These are phyloP conservation scores for Naso thynnoides DNA, from an alignment of 2,797 vertebrate genomes.

Conservation along the genomic window DNA sequence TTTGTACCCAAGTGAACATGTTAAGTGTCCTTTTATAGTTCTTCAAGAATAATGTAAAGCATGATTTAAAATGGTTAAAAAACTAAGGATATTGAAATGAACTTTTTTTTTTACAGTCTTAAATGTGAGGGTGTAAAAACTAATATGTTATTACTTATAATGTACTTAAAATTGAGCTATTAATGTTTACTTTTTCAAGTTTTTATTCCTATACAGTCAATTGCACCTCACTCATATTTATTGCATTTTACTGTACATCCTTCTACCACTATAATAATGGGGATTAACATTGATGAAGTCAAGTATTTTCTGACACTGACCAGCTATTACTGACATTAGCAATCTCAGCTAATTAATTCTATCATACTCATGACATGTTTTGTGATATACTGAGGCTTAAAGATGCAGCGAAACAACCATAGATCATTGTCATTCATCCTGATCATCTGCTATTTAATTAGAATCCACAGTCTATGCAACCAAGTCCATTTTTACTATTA, in stretches of 20 bases:
- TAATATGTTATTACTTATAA: not conserved
- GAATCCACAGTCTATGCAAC: constrained; percentile 1
- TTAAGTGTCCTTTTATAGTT: constrained; percentile 23
- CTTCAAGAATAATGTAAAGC: constrained; percentile 36
- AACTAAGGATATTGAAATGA: not conserved
- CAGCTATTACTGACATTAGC: constrained; percentile 17
- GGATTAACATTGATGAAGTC: constrained; percentile 24
- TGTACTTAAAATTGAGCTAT: not conserved
- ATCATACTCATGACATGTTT: constrained; percentile 46
- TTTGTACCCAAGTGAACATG: constrained; percentile 44
- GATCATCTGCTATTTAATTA: constrained; percentile 51
- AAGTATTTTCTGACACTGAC: constrained; percentile 28
- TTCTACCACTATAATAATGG: constrained; percentile 3
- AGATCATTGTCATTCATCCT: constrained; percentile 41
- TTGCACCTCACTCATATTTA: not conserved
- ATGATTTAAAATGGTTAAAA: constrained; percentile 4
- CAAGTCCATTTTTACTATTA: constrained; percentile 23
- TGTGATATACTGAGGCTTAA: constrained; percentile 30
- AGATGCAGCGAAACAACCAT: constrained; percentile 34
- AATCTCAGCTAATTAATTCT: constrained; percentile 41
- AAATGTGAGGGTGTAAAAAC: not conserved
- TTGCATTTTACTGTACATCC: not conserved
- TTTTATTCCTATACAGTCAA: not conserved
- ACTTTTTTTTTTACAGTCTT: not conserved
- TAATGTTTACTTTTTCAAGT: not conserved